These are phyloP conservation scores for Panzeria rudis DNA, from an alignment of 2,888 invertebrate genomes.

Conservation along the genomic window DNA sequence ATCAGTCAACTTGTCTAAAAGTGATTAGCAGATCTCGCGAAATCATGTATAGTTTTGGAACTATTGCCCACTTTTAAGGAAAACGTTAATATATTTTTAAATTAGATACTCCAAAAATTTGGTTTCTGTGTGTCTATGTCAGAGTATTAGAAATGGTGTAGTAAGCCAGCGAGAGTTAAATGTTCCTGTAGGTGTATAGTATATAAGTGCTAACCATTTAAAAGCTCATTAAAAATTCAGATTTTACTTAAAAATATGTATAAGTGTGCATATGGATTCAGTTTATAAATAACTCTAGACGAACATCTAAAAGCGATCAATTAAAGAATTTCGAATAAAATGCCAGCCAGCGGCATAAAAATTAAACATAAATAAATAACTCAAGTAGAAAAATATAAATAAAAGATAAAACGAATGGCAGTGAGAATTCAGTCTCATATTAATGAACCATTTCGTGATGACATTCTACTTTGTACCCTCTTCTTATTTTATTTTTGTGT, in stretches of 20 bases:
- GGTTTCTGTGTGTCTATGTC: too few species aligned
- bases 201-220: slow-evolving; percentile 14
- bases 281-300: slow-evolving; percentile 47
- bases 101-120: too few species aligned
- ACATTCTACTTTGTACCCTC: slow-evolving; percentile 42
- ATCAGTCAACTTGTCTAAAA: too few species aligned
- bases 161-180: too few species aligned
- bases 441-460: slow-evolving; percentile 61
- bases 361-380: slow-evolving; percentile 64
- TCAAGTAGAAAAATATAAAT: slow-evolving; percentile 46
- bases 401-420: slow-evolving; percentile 40
- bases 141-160: too few species aligned
- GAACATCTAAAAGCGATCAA: slow-evolving; percentile 34
- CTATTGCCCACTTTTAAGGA: too few species aligned
- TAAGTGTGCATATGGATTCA: not conserved
- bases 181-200: too few species aligned
- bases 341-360: slow-evolving; percentile 41
- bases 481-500: slow-evolving; percentile 9
- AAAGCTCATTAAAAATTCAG: not conserved
- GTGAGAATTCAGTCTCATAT: slow-evolving; percentile 41
- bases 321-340: slow-evolving; percentile 48
- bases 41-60: too few species aligned
- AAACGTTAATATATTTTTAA: too few species aligned
- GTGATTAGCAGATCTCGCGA: too few species aligned
- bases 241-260: not conserved